Conservation (phyloP, 2,113 vertebrate species). For the Neolamprologus ventralis region DNA sequence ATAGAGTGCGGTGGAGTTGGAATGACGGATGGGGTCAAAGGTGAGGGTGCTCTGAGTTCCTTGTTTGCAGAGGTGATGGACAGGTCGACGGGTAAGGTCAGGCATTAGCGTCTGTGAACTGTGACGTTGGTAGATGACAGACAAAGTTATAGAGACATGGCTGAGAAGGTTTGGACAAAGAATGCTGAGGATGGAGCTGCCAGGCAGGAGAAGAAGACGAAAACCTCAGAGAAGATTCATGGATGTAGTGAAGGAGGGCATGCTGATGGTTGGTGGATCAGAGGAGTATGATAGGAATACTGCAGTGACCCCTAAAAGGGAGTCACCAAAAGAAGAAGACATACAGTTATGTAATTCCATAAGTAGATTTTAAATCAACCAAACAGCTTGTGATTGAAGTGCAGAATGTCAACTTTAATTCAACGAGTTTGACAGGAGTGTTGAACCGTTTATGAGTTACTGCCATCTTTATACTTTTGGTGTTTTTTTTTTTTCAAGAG, state of each 20-base stretch:
- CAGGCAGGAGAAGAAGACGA: neutral
- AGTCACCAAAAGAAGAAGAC: neutral
- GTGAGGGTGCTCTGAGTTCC: neutral
- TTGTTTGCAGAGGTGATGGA: neutral
- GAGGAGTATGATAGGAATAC: neutral
- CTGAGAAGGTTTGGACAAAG: neutral
- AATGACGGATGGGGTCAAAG: neutral
- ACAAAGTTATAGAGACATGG: neutral
- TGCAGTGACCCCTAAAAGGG: neutral
- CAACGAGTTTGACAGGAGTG: neutral
- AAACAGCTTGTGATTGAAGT: neutral
- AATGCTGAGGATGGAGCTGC: neutral
- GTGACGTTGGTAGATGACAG: accelerated
- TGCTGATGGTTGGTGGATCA: neutral
- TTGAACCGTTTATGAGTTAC: neutral
- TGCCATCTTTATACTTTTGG: neutral
- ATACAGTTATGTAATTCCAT: neutral
- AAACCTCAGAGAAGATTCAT: neutral
- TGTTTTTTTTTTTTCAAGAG: accelerated
- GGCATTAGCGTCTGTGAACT: neutral
- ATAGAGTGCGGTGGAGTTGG: neutral
- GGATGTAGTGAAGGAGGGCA: neutral
- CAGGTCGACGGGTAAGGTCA: neutral
- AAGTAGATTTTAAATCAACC: neutral
- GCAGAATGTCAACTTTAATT: neutral